Base-by-base conservation (phyloP, 2,113 vertebrate genomes). In the Setophaga petechia region DNA sequence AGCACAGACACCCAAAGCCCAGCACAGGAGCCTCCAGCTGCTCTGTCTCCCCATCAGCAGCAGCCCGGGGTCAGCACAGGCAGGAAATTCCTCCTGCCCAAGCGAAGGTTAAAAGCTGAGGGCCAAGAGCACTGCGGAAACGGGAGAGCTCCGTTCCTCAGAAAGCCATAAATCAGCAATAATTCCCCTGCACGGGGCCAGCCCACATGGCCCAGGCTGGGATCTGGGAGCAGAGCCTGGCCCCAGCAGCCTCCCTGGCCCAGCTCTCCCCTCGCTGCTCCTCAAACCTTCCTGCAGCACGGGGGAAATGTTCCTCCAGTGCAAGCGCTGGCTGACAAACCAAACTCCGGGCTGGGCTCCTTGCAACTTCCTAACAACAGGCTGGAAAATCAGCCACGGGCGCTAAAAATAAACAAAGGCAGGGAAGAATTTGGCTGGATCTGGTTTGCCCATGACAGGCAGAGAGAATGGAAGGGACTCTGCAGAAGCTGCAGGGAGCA, bases 361-460 rank as follows among this genome's bases (percentile, higher is more conserved):
- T 33, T 25, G 35, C 87, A 72, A 80, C 79, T 76, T 31, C 65
- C 23, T 23, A 77, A 72, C 71, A 90, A 66, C 79, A 14, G 85
- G 58, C 85, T 82, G 83, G 23, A 68, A 79, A 67, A 66, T 21
- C 86, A 91, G 87, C 86, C 85, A 10, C 2, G 2, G 77, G 75
- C 8, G 91, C 96, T 96, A 96, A 95, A 97, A 94, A 96, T 96
- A 95, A 92, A 94, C 90, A 94, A 68, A 83, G 4, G 54, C 68
- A 41, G 2, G 30, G 57, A 96, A 47, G 90, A 92, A 86, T 84
- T 67, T 93, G 94, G 72, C 95, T 81, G n/a, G 1, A 41, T 18
- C 46, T 35, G 51, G 0, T 46, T 65, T 58, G 59, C 31, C 31
- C 72, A 28, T 20, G 46, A 47, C 54, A 84, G 58, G 78, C 81